Base-by-base conservation (phyloP, 1,140 invertebrate genomes). In the Temnothorax curvispinosus region DNA sequence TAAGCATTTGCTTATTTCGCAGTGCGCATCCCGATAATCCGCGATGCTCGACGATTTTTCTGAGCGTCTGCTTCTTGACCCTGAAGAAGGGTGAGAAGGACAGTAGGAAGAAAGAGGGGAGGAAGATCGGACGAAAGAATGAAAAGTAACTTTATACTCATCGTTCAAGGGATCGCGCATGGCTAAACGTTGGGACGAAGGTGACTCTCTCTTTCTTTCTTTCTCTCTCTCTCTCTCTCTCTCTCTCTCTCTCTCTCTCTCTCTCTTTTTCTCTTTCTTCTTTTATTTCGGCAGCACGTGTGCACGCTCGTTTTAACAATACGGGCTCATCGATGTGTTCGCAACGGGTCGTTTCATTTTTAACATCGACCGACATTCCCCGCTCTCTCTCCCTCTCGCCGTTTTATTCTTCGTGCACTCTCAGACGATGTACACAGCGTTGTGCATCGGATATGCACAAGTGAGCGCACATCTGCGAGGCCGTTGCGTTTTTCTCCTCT, bases 261-360 rank as follows among this genome's bases (percentile, higher is more conserved):
- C 41, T 15, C 32, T n/a, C 6, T 27, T 3, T 52, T 58, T 44
- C 27, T 27, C 27, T 72, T 38, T 67, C 6, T 50, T 47, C 21
- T 86, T 72, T 58, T 27, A 41, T 82, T 80, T 87, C 44, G 44
- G 38, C 67, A 47, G 13, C 80, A 67, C 50, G 21, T 58, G 41
- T 85, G 67, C 58, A 78, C 47, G 75, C 60, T 81, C 41, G 7
- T 85, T 85, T 64, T 80, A 65, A 76, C 82, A 78, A 85, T 77
- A 60, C 71, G 21, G 75, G 13, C 64, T 72, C 54, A 56, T 69
- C 78, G 69, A 81, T 72, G 69, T 78, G 78, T 76, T 62, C 32
- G 62, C 65, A 86, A 86, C 54, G 76, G 54, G 54, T 81, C 67
- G 67, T 86, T 81, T 71, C 85, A 75, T 65, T 86, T 86, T 81